Base-by-base conservation (phyloP, 2,113 vertebrate genomes). In the Ascaphus truei region DNA sequence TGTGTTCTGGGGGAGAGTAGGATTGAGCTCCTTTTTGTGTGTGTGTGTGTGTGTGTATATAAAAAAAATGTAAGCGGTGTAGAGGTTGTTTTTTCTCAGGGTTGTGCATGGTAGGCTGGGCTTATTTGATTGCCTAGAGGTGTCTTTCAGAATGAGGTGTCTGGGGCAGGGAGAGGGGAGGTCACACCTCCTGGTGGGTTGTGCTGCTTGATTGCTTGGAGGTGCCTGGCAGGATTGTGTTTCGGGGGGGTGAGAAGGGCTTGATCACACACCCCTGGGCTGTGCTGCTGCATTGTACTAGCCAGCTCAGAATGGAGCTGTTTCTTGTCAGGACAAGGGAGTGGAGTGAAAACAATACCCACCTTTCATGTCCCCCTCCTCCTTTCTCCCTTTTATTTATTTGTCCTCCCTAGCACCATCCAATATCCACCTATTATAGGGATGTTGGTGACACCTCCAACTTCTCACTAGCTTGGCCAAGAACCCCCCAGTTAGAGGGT, bases 311-410 rank as follows among this genome's bases (percentile, higher is more conserved):
- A 59, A 68, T 58, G 65, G 51, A 58, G 65, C 65, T 45, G 39
- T 57, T 68, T 58, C 65, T 58, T 68, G 65, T 68, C 55, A 59
- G 66, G 66, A 68, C 55, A 59, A 59, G 66, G 66, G 66, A 68
- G 41, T 29, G 37, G 66, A 59, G 43, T 68, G 66, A 69, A 69
- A 69, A 69, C 66, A 60, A 69, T 69, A 52, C 66, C 56, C 29
- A 52, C 34, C 62, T 45, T 57, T 41, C 53, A 58, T 30, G 4
- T 25, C 16, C 23, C 7, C 37, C 16, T 4, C 7, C 2, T 43
- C 23, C 47, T n/a, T 47, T 20, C 13, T 12, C 29, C 27, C 12
- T 25, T 68, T 57, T 62, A 27, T 72, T 71, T 72, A 62, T 74
- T 22, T 39, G 26, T 56, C 27, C 31, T 5, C 15, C 3, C 29